phyloP scores from a whole-genome alignment of 2,888 invertebrate species.

The Noctua janthe region DNA sequence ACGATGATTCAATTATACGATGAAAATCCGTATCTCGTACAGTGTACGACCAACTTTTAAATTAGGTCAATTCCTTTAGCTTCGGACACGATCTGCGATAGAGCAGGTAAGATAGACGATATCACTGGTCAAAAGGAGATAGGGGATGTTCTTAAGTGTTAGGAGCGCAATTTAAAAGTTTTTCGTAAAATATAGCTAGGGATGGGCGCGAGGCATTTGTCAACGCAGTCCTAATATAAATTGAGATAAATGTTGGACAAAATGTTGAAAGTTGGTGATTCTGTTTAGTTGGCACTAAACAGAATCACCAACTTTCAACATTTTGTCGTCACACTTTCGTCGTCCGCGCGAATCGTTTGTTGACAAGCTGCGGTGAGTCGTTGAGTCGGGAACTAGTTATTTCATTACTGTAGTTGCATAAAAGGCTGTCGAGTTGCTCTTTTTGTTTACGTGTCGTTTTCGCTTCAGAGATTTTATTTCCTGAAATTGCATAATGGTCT shows the following conservation, averaged over 20 bases:
- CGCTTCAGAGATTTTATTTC: conserved; percentile 19
- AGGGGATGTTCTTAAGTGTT: conserved; percentile 51
- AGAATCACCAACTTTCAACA: too few species aligned
- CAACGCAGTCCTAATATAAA: conserved; percentile 51
- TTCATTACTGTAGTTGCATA: conserved; percentile 28
- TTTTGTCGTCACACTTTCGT: too few species aligned
- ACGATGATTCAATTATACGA: conserved; percentile 65
- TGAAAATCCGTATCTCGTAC: conserved; percentile 60
- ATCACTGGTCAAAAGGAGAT: conserved; percentile 42
- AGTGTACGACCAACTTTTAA: conserved; percentile 60
- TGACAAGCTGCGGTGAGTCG: conserved; percentile 50
- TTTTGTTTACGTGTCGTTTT: conserved; percentile 18
- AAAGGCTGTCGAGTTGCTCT: conserved; percentile 8
- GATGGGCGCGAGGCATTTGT: conserved; percentile 57
- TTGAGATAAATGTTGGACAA: conserved; percentile 61
- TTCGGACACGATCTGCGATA: conserved; percentile 58
- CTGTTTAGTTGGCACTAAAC: too few species aligned
- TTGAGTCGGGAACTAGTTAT: conserved; percentile 42
- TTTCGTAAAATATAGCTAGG: conserved; percentile 49
- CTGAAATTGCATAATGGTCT: neutral
- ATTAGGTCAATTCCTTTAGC: conserved; percentile 63
- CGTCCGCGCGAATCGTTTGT: conserved; percentile 33
- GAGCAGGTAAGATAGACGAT: conserved; percentile 41
- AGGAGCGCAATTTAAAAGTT: conserved; percentile 66
- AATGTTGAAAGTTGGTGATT: conserved; percentile 48